phyloP scores from a whole-genome alignment of 30 jellyfish, hydroid and myxozoan genomes.

The Aurelia aurita region DNA sequence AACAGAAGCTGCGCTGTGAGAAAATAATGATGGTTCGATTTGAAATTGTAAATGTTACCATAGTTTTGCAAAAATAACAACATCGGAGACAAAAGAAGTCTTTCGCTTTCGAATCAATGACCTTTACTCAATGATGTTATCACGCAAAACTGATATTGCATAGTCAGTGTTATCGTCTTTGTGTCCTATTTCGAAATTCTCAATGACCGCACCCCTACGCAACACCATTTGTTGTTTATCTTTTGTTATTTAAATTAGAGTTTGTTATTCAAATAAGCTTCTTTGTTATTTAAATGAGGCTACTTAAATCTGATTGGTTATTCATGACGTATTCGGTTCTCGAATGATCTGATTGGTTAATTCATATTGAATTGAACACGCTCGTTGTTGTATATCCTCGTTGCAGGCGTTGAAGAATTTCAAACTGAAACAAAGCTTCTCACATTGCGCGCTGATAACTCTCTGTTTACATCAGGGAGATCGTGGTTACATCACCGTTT shows the following conservation, averaged over 20 bases:
- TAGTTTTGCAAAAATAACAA: too few relatives aligned
- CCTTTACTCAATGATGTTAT: neutral
- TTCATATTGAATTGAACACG: slow-evolving; percentile 70
- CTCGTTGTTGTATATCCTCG: slow-evolving; percentile 39
- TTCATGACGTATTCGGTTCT: slow-evolving; percentile 29
- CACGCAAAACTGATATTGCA: neutral
- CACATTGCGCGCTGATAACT: neutral
- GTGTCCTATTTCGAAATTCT: slow-evolving; percentile 1
- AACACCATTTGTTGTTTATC: too few relatives aligned
- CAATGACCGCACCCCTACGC: slow-evolving; percentile 31
- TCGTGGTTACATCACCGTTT: too few relatives aligned
- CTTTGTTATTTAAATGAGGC: slow-evolving; percentile 68
- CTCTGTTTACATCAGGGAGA: slow-evolving; percentile 9
- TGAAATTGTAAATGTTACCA: too few relatives aligned
- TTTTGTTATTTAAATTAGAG: too few relatives aligned
- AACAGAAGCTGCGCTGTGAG: too few relatives aligned
- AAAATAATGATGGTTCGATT: too few relatives aligned
- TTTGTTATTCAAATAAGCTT: slow-evolving; percentile 29
- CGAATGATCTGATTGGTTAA: slow-evolving; percentile 45
- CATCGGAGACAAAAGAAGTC: too few relatives aligned
- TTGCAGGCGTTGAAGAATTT: slow-evolving; percentile 64
- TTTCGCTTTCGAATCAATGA: too few relatives aligned
- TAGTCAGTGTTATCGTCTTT: neutral
- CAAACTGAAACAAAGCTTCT: slow-evolving; percentile 26
- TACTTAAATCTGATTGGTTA: slow-evolving; percentile 43